Conservation (phyloP, 2,888 invertebrate species). For the Nymphalis urticae region DNA sequence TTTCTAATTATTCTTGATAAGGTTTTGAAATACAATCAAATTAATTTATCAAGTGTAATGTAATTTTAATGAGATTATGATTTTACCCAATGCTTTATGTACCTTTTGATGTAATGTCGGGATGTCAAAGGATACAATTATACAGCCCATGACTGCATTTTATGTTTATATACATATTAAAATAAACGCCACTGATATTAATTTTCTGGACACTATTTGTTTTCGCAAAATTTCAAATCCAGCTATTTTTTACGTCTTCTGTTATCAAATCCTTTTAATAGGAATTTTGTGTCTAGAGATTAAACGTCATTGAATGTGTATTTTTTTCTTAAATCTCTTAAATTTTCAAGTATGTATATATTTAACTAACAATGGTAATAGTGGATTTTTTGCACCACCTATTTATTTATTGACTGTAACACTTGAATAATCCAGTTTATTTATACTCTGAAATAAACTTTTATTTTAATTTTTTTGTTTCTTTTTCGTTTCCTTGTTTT, state of each 20-base stretch:
- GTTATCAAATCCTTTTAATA: too few relatives aligned
- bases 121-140: background rate
- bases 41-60: slow-evolving; percentile 18
- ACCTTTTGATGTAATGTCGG: background rate
- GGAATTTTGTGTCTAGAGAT: too few relatives aligned
- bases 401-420: slow-evolving; percentile 47
- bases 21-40: slow-evolving; percentile 1
- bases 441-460: slow-evolving; percentile 70
- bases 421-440: slow-evolving; percentile 61
- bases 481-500: slow-evolving; percentile 27
- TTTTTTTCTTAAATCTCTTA: too few relatives aligned
- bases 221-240: too few relatives aligned
- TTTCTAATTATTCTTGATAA: background rate
- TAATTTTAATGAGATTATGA: slow-evolving; percentile 27
- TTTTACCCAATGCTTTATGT: slow-evolving; percentile 5
- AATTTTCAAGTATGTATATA: background rate
- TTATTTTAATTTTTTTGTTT: slow-evolving; percentile 63
- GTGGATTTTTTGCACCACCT: slow-evolving; percentile 18
- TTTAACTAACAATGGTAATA: background rate
- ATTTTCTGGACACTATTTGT: too few relatives aligned
- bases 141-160: slow-evolving; percentile 11
- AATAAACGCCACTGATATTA: background rate
- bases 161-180: background rate
- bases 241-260: too few relatives aligned
- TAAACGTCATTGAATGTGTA: too few relatives aligned